Conservation (phyloP, 1,140 invertebrate species). For the Ctenoplectra terminalis region DNA sequence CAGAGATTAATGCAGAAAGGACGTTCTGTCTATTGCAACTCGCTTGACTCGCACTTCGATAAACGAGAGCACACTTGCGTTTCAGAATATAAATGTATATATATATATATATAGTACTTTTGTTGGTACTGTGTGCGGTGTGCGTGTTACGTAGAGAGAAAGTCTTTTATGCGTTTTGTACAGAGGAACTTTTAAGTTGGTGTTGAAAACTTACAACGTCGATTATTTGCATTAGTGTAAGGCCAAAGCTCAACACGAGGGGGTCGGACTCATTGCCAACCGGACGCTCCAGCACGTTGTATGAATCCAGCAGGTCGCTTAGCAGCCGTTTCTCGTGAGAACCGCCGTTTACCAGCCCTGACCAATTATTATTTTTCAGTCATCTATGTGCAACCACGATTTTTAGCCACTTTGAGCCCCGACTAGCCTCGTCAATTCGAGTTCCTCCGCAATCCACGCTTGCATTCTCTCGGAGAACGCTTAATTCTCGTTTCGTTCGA, state of each 20-base stretch:
- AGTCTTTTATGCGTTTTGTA: slow-evolving; percentile 40
- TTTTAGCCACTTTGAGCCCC: slow-evolving; percentile 51
- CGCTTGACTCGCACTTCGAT: slow-evolving; percentile 45
- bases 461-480: not conserved
- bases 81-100: too few relatives aligned
- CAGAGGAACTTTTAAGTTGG: slow-evolving; percentile 15
- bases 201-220: slow-evolving; percentile 95
- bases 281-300: slow-evolving; percentile 98
- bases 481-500: not conserved
- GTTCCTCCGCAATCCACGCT: slow-evolving; percentile 28
- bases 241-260: slow-evolving; percentile 97
- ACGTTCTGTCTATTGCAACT: slow-evolving; percentile 53
- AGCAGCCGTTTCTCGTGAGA: slow-evolving; percentile 96
- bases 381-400: slow-evolving; percentile 44
- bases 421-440: not conserved
- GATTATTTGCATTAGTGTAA: slow-evolving; percentile 99
- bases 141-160: slow-evolving; percentile 51
- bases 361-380: slow-evolving; percentile 78
- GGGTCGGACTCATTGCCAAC: slow-evolving; percentile 98
- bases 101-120: not conserved
- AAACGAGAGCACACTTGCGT: not conserved
- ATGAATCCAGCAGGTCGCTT: slow-evolving; percentile 95
- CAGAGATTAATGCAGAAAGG: slow-evolving; percentile 28
- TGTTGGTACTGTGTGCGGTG: slow-evolving; percentile 31
- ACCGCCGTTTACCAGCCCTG: slow-evolving; percentile 87